Evolutionary conservation across 2,888 invertebrate species (phyloP).

Genomic region (Eueremaeus valkanovi): DNA sequence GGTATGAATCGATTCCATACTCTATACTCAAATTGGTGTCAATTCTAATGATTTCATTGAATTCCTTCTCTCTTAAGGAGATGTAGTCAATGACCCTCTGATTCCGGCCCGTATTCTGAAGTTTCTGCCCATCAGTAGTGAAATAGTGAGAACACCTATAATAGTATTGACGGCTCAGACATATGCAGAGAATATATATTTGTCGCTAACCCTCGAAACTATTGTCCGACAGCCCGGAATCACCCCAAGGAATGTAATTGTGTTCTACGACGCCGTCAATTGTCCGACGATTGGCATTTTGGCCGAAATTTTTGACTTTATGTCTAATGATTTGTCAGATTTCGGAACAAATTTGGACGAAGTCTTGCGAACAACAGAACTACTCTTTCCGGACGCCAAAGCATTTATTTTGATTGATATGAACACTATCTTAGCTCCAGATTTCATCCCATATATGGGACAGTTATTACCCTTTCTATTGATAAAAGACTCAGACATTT

Average conservation of each 20-base stretch:
- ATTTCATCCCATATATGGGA: constrained; percentile 56
- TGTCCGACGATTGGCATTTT: constrained; percentile 7
- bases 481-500: constrained; percentile 36
- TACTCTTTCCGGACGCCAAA: constrained; percentile 42
- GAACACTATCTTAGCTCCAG: constrained; percentile 56
- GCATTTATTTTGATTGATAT: constrained; percentile 56
- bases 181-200: constrained; percentile 45
- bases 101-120: constrained; percentile 19
- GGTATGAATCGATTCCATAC: background rate
- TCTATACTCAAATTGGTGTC: background rate
- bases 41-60: background rate
- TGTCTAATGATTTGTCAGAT: constrained; percentile 40
- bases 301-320: constrained; percentile 42
- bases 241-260: constrained; percentile 54
- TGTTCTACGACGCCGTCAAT: constrained; percentile 44
- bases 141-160: constrained; percentile 48
- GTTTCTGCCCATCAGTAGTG: constrained; percentile 7
- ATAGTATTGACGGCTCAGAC: constrained; percentile 48
- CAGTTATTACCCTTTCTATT: constrained; percentile 53
- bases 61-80: background rate
- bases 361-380: constrained; percentile 35
- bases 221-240: constrained; percentile 58
- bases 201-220: constrained; percentile 55
- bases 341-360: background rate
- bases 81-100: constrained; percentile 15